Base-by-base conservation (phyloP, 2,888 invertebrate species). In the Gastrophysa polygoni region DNA sequence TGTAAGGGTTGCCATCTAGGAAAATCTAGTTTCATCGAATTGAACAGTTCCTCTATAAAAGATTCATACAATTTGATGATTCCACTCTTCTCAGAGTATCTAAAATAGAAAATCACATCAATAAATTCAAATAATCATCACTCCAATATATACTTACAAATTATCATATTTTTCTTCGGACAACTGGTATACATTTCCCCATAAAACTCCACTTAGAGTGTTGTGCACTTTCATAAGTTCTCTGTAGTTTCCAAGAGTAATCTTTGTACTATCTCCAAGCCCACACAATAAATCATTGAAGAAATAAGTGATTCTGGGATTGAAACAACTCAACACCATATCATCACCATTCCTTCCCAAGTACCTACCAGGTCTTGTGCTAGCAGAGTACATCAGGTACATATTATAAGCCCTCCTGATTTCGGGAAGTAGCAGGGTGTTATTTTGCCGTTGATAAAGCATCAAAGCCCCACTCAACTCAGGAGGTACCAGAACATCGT, bases 121-220 rank as follows among this genome's bases (percentile, higher is more conserved):
- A 24, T 24, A 3, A 24, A 24, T 24, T 24, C 24, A 3, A 5
- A 24, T 3, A 4, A 38, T 14, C 1, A 38, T n/a, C 14, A n/a
- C n/a, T 10, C 2, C 6, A 21, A 21, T 16, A 10, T 51, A 57
- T 65, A 82, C 84, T 81, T 76, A 85, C 84, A 82, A 64, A 73
- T 83, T 84, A 63, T 84, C 77, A 4, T 82, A 80, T 32, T 82
- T 79, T 4, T 79, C 71, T 0, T 82, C 78, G 49, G 85, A 83
- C 20, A 89, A 71, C 0, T 84, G 82, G 0, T 83, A 82, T 50
- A 85, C 83, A 74, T 89, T 89, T 59, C 83, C 85, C 89, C 89
- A 90, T 5, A 90, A 69, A 10, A 85, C 78, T 64, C 84, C 82
- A 66, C 85, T 83, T 14, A 89, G 70, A 3, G 77, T 78, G 32